Base-by-base conservation (phyloP, 2,113 vertebrate species). In the Emberiza fucata region DNA sequence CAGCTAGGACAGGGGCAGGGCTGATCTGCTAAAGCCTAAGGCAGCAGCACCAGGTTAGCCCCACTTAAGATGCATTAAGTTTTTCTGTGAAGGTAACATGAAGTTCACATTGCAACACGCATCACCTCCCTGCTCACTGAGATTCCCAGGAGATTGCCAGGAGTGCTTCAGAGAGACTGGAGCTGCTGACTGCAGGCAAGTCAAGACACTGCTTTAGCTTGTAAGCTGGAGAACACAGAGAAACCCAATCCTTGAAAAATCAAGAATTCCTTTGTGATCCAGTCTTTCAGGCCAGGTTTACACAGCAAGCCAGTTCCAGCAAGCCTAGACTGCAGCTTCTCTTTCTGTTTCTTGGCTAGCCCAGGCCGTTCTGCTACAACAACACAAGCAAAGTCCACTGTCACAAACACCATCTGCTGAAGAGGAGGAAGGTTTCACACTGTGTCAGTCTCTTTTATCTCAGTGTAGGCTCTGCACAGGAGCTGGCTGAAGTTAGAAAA, bases 351-450 rank as follows among this genome's bases (percentile, higher is more conserved):
- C 82, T 84, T 56, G 91, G 83, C 86, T 71, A 68, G 83, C 29
- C 80, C 86, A 78, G 86, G 83, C 80, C 64, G 3, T 63, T 92
- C 90, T 80, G 64, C 77, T 83, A 72, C 12, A 95, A 83, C 88
- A 83, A 81, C 86, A 90, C 29, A 78, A 66, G 76, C 88, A 40
- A 92, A 94, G 95, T 94, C 96, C 95, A 92, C 80, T 69, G 86
- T 73, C 25, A 9, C 88, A 95, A 95, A 94, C 94, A 96, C 95
- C 95, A 96, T 97, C 96, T 97, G 95, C 95, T 94, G 95, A 96
- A 81, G 92, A 88, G 93, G 95, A 96, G 93, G 96, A 88, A 97
- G 94, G 95, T 88, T 90, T 96, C 96, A 96, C 47, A 6, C 90
- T 86, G 94, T 83, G 91, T 91, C 92, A 85, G 56, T 72, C 94